Base-by-base conservation (phyloP, 2,888 invertebrate species). In the Theodoxus fluviatilis region DNA sequence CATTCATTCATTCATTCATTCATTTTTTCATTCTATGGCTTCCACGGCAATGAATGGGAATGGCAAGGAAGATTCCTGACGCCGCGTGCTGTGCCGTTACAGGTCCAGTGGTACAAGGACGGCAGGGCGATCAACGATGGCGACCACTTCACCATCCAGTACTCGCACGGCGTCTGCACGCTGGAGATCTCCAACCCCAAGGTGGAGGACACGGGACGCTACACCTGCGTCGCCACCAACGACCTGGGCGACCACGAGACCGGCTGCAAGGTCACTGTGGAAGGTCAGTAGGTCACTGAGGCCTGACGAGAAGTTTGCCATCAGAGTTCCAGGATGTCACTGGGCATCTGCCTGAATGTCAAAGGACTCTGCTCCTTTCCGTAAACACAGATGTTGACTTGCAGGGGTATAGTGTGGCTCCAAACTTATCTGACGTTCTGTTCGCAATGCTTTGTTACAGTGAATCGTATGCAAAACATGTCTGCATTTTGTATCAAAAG, bases 171-270 rank as follows among this genome's bases (percentile, higher is more conserved):
- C 80, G 97, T 99, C 61, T 94, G 97, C 68, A 95, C 97, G 0
- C 92, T 99, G 89, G 99, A 99, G 90, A 96, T 99, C 80, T 91
- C 94, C 77, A 95, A 95, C 88, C 96, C 97, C 86, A 92, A 93
- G 82, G 93, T 96, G 0, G 93, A 93, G 72, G 99, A 99, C 90
- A 95, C 96, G 75, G 99, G 99, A 78, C 95, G 94, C 87, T 99
- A 99, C 89, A 92, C 92, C 57, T 98, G 98, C 88, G 91, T 94
- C 43, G 98, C 99, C 25, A 93, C 93, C 77, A 99, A 99, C 89
- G 90, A 91, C 67, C 94, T 97, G 85, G 99, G 99, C 81, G 92
- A 93, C 38, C 98, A 97, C 83, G 97, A 98, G 90, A 97, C 98
- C 22, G 92, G 92, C 76, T 96, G 96, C 87, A 95, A 96, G 79